These are phyloP conservation scores for Chloromyia formosa DNA, from an alignment of 2,888 invertebrate species.

Conservation along the genomic window DNA sequence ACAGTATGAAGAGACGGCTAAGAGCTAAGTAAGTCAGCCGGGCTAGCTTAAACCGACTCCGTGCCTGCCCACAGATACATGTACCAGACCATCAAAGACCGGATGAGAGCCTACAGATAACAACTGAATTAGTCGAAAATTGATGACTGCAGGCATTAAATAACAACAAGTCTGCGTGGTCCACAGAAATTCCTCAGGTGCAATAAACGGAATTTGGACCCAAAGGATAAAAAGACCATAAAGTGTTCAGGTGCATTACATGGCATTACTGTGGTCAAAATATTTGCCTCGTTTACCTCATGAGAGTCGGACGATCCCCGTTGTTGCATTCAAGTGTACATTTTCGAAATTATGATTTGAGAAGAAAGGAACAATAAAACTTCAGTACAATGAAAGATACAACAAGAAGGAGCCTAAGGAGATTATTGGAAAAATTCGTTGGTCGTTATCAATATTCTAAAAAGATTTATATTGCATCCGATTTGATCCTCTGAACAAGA, in stretches of 20 bases:
- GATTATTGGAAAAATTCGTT: no score
- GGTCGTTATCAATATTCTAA: no score
- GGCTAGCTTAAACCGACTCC: background rate
- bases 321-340: no score
- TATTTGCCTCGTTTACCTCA: background rate
- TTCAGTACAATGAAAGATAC: no score
- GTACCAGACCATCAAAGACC: constrained; percentile 20
- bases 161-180: constrained; percentile 13
- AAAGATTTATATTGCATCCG: no score
- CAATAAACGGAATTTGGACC: constrained; percentile 27
- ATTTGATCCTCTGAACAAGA: no score
- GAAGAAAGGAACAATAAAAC: no score
- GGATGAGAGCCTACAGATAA: constrained; percentile 37
- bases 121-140: constrained; percentile 42
- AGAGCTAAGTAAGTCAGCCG: background rate
- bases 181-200: constrained; percentile 10
- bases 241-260: constrained; percentile 31
- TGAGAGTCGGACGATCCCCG: no score
- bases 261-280: background rate
- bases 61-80: constrained; percentile 21
- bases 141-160: constrained; percentile 40
- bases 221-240: constrained; percentile 17
- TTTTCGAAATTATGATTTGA: no score
- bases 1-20: no score
- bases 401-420: no score